Conservation (phyloP, 2,797 vertebrate genomes). For the Thripadectes ignobilis region DNA sequence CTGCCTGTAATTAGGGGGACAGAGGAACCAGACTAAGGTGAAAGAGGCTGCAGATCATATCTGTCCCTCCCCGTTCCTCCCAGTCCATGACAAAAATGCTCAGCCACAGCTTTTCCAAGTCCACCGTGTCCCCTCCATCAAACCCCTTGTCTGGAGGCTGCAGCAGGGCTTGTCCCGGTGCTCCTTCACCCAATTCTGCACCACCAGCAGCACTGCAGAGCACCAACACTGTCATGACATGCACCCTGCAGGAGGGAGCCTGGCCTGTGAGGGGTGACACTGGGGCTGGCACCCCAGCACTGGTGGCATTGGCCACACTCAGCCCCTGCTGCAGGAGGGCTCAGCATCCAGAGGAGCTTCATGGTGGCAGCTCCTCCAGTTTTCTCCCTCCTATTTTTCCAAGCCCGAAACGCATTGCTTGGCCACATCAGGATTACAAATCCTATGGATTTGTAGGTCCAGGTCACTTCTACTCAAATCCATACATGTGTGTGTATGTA, state of each 20-base stretch:
- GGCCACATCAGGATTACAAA: neutral
- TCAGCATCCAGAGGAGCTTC: neutral
- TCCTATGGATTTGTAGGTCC: rapidly evolving
- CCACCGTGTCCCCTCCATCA: rapidly evolving
- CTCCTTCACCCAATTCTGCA: neutral
- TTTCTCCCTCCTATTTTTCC: neutral
- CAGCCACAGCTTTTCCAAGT: neutral
- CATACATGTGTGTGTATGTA: rapidly evolving
- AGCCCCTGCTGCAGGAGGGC: neutral
- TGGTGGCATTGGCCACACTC: neutral
- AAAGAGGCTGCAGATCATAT: neutral
- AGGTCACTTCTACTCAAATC: neutral
- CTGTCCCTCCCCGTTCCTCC: neutral
- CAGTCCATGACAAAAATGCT: rapidly evolving
- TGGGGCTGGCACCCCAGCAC: neutral
- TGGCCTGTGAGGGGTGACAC: neutral
- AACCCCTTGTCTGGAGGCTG: too few species aligned
- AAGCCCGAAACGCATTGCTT: rapidly evolving
- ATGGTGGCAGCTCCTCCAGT: rapidly evolving
- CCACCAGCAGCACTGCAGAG: neutral
- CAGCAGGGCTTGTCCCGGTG: neutral
- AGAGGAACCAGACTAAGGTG: neutral
- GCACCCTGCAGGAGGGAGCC: rapidly evolving
- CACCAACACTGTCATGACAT: rapidly evolving
- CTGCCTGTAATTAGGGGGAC: neutral